Evolutionary conservation across 2,888 invertebrate genomes (phyloP), one percentile per base, ranked within the genome.

Genomic region (Protonemura montana): DNA sequence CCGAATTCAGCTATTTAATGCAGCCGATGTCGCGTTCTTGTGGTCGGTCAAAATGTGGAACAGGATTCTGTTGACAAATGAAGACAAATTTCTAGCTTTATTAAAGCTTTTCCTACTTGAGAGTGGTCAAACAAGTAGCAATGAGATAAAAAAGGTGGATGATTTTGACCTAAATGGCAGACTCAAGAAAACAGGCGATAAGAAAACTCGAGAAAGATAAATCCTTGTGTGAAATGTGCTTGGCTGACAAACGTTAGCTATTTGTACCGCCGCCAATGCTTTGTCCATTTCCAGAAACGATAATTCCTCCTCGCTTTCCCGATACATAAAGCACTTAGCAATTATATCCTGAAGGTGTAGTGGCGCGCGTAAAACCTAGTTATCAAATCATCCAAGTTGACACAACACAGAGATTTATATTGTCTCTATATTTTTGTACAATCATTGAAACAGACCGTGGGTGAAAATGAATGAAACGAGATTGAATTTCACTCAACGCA

Each of bases 11-110:
- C 59, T 21, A 59, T 59, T 59, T 59, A 59, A 59, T 59, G 21
- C 59, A 59, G 16, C 59, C 21, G 3, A 59, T 59, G 59, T 10
- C 59, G 6, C 59, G 5, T 59, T 21, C 59, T 59, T 59, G 21
- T 21, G 59, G 16, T 59, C 21, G 59, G 59, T 10, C 35, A 21
- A 41, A 59, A 59, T 59, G 59, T 59, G 59, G 59, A 59, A 59
- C 59, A 59, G 59, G 59, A 59, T 59, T 59, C 59, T 59, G 59
- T 59, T 59, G 59, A 59, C 59, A 59, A 59, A 59, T 59, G 59
- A 59, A 59, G 59, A 59, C 59, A 59, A 59, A 59, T 59, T 7
- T 59, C 59, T 59, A 59, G 59, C 59, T 59, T 59, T 59, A 59
- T 59, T 59, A 59, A 59, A 59, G 59, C 59, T 59, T 59, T 59